Percentiles rank a stretch among this genome's conserved stretches.
phyloP scores from a whole-genome alignment of 2,113 vertebrate species.

The Andinoacara biseriatus region DNA sequence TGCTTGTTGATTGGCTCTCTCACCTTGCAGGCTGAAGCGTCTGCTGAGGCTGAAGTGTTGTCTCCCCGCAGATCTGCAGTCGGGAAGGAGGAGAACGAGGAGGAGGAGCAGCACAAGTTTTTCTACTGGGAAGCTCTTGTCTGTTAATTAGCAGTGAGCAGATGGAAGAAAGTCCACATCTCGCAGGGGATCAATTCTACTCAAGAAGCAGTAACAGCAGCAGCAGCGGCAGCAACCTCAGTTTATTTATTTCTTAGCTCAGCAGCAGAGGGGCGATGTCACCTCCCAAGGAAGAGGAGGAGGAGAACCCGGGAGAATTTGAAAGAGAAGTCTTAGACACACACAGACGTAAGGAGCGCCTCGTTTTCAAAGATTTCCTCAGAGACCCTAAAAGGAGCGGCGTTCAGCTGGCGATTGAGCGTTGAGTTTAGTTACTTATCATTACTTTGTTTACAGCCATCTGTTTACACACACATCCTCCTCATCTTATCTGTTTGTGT shows the following conservation, averaged over 20 bases:
- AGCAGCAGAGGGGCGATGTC: constrained; percentile 46
- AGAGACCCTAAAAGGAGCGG: constrained; percentile 43
- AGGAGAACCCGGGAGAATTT: constrained; percentile 54
- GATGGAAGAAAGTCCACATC: constrained; percentile 76
- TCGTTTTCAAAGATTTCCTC: constrained; percentile 55
- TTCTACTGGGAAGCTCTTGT: constrained; percentile 69
- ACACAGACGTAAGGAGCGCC: constrained; percentile 40
- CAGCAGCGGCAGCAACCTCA: constrained; percentile 4
- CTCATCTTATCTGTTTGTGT: constrained; percentile 39
- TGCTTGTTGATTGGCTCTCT: constrained; percentile 58
- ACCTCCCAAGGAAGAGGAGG: constrained; percentile 60
- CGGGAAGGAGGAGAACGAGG: constrained; percentile 36
- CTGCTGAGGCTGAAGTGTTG: constrained; percentile 45
- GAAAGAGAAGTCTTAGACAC: constrained; percentile 49
- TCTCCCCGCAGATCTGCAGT: constrained; percentile 57
- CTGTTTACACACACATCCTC: constrained; percentile 68
- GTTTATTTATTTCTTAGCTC: constrained; percentile 73
- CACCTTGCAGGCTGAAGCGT: constrained; percentile 47
- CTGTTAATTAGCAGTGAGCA: constrained; percentile 81
- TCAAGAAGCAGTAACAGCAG: constrained; percentile 53
- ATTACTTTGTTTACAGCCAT: constrained; percentile 75
- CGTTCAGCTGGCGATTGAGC: constrained; percentile 50
- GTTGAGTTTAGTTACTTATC: constrained; percentile 71
- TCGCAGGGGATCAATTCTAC: constrained; percentile 72
- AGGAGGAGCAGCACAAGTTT: constrained; percentile 39